These are phyloP conservation scores for Mormoops blainvillei DNA, from an alignment of 2,113 vertebrate species.

Conservation along the genomic window DNA sequence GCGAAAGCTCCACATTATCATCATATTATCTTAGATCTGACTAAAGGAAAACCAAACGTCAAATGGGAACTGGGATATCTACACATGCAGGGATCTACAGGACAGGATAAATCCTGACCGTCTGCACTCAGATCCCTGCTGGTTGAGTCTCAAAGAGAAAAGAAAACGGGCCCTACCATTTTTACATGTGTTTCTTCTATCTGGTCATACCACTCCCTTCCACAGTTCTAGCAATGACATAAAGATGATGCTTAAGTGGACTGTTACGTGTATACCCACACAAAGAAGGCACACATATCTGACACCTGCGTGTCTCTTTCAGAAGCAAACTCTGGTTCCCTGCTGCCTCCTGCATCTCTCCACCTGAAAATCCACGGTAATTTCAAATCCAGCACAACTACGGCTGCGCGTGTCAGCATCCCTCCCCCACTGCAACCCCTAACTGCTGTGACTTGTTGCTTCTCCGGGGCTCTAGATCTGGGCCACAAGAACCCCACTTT, in stretches of 20 bases:
- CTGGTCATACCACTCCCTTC: not conserved
- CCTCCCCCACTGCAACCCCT: fast-evolving
- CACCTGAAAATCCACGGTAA: fast-evolving
- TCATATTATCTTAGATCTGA: not conserved
- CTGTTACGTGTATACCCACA: not conserved
- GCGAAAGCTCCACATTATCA: not conserved
- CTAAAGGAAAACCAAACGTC: not conserved
- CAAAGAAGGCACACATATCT: not conserved
- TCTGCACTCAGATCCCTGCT: not conserved
- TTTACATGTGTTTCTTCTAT: not conserved
- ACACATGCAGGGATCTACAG: no score
- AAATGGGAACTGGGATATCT: not conserved
- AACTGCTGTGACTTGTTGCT: no score
- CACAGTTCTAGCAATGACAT: not conserved
- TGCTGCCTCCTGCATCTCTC: not conserved
- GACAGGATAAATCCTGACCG: not conserved
- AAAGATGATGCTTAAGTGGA: not conserved
- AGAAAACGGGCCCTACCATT: not conserved
- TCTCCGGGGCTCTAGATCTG: not conserved
- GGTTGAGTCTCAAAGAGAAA: not conserved
- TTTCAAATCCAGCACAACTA: not conserved
- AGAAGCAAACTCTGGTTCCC: not conserved
- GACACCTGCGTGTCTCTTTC: not conserved
- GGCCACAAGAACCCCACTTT: not conserved
- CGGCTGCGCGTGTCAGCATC: fast-evolving